Conservation (phyloP, 2,888 invertebrate species). For the Aelia acuminata region DNA sequence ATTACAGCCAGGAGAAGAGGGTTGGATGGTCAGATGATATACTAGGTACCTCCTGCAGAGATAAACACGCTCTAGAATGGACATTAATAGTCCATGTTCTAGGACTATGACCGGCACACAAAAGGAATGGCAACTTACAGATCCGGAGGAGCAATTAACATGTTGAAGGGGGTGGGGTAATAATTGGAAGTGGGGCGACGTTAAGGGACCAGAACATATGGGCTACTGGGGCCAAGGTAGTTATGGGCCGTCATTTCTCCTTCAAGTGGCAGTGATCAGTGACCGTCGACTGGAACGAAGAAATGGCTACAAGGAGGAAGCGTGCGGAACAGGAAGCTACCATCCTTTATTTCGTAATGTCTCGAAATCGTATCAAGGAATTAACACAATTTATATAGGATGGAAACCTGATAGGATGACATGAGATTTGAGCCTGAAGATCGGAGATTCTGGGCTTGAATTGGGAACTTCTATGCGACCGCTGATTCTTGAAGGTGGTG, state of each 20-base stretch:
- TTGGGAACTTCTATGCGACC: too few relatives aligned
- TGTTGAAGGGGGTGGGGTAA: too few relatives aligned
- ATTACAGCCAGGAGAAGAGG: not conserved
- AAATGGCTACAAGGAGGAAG: not conserved
- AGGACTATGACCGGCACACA: not conserved
- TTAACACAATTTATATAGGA: too few relatives aligned
- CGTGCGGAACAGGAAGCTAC: not conserved
- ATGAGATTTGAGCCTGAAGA: too few relatives aligned
- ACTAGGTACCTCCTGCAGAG: not conserved
- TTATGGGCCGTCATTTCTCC: not conserved
- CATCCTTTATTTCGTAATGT: not conserved
- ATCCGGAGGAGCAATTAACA: not conserved
- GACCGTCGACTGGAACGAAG: not conserved
- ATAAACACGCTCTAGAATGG: not conserved
- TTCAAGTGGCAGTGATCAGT: not conserved
- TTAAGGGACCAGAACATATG: slow-evolving; percentile 26
- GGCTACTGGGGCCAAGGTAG: not conserved
- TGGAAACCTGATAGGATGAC: too few relatives aligned
- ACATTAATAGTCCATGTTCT: not conserved
- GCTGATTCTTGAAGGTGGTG: too few relatives aligned
- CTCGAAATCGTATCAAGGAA: too few relatives aligned
- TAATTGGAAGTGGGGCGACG: not conserved
- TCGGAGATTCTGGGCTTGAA: too few relatives aligned
- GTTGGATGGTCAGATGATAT: not conserved
- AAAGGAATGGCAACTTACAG: not conserved